Percentiles rank a stretch among this genome's conserved stretches.
phyloP scores from a whole-genome alignment of 2,113 vertebrate genomes.

The Hoplias malabaricus region DNA sequence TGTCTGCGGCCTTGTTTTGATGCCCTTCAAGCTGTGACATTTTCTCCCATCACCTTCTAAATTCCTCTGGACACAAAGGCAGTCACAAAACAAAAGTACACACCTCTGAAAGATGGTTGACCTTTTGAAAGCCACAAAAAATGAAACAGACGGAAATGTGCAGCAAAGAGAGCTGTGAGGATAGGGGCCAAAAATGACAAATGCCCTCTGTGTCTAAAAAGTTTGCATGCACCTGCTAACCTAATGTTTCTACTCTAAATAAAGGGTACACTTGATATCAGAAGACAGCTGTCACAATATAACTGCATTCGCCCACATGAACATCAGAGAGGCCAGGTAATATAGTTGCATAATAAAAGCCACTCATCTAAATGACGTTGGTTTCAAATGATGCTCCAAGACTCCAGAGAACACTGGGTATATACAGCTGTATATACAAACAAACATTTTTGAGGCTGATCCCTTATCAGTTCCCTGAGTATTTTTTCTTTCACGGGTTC shows the following conservation, averaged over 20 bases:
- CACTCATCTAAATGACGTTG: too few species aligned
- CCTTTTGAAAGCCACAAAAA: slow-evolving; percentile 58
- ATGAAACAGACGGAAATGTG: background rate
- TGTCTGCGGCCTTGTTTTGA: slow-evolving; percentile 49
- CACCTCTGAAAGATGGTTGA: slow-evolving; percentile 63
- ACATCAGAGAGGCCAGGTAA: too few species aligned
- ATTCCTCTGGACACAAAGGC: slow-evolving; percentile 63
- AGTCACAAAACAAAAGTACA: slow-evolving; percentile 54
- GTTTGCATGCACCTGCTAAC: background rate
- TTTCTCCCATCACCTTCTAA: slow-evolving; percentile 62
- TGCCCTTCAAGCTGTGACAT: slow-evolving; percentile 63
- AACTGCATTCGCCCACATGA: too few species aligned
- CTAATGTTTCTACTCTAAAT: too few species aligned
- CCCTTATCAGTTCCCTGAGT: background rate
- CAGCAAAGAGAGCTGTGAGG: background rate
- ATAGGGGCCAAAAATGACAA: background rate
- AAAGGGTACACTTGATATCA: too few species aligned
- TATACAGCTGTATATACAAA: too few species aligned
- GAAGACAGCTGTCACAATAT: too few species aligned
- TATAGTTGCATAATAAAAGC: too few species aligned
- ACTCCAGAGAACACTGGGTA: too few species aligned
- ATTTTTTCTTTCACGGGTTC: slow-evolving; percentile 34
- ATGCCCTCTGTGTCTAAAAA: background rate
- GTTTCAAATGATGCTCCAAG: too few species aligned
- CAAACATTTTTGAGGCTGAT: background rate